Percentiles rank a stretch among this genome's conserved stretches.
Evolutionary conservation across 2,888 invertebrate species (phyloP).

Genomic region (Argyra leucocephala): DNA sequence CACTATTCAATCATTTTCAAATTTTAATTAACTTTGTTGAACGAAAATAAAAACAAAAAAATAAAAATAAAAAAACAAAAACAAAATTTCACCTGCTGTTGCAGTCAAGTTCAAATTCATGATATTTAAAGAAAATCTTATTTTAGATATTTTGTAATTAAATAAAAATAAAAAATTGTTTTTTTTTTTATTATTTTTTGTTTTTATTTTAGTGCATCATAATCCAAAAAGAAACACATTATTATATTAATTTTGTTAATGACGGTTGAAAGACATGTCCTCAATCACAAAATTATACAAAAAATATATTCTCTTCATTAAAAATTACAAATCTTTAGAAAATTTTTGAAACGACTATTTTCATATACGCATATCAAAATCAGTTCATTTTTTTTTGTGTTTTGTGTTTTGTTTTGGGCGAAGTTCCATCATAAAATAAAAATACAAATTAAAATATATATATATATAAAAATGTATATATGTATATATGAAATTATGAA

Average conservation of each 20-base stretch:
- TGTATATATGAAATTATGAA: no score
- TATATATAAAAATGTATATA: background rate
- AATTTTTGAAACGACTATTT: background rate
- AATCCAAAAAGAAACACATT: no score
- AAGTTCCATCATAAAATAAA: no score
- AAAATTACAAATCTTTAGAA: background rate
- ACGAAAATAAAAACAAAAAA: no score
- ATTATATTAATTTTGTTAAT: background rate
- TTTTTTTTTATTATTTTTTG: no score
- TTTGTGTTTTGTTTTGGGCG: no score
- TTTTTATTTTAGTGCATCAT: background rate
- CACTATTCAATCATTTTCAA: no score
- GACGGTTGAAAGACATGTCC: constrained; percentile 1
- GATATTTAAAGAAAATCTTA: background rate
- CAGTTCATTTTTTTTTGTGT: no score
- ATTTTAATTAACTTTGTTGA: no score
- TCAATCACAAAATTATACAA: background rate
- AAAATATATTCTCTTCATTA: background rate
- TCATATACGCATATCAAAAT: background rate
- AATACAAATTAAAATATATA: background rate
- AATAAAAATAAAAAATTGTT: background rate
- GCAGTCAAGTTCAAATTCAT: constrained; percentile 10
- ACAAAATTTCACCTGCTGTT: background rate
- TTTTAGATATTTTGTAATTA: background rate
- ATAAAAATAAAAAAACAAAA: no score